These are phyloP conservation scores for Aquatica leii DNA, from an alignment of 2,888 invertebrate genomes.

Conservation along the genomic window DNA sequence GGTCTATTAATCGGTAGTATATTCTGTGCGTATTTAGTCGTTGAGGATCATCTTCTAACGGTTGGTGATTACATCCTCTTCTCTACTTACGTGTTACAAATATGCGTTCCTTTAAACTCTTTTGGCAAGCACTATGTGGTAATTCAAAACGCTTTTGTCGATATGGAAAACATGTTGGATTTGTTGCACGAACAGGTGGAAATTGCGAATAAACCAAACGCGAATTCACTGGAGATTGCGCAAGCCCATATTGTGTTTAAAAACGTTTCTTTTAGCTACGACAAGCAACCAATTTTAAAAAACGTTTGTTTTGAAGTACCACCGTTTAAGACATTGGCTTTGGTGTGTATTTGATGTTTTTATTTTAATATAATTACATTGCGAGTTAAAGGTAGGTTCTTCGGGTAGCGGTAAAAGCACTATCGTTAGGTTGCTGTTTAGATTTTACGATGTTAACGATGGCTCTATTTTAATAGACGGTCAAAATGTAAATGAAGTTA, in stretches of 20 bases:
- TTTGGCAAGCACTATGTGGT: constrained; percentile 98
- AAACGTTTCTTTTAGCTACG: constrained; percentile 90
- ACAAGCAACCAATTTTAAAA: constrained; percentile 78
- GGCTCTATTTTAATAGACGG: constrained; percentile 90
- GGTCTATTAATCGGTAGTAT: constrained; percentile 89
- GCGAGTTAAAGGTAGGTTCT: constrained; percentile 74
- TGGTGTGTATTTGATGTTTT: constrained; percentile 63
- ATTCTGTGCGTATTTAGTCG: constrained; percentile 88
- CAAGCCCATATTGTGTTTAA: constrained; percentile 86
- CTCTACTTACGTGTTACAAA: constrained; percentile 91
- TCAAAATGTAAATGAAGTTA: constrained; percentile 86
- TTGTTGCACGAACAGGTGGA: constrained; percentile 87
- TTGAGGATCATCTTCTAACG: constrained; percentile 70
- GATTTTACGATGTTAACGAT: constrained; percentile 93
- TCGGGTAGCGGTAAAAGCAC: constrained; percentile 96
- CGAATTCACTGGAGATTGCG: constrained; percentile 72
- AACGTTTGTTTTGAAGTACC: constrained; percentile 82
- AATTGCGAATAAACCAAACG: constrained; percentile 83
- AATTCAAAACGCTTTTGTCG: constrained; percentile 96
- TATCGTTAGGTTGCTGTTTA: constrained; percentile 92
- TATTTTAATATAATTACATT: constrained; percentile 17
- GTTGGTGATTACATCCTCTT: constrained; percentile 97
- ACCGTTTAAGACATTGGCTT: constrained; percentile 84
- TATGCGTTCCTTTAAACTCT: constrained; percentile 96
- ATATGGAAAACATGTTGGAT: constrained; percentile 99